Conservation (phyloP, 35 echinoderm and acorn worm genomes). For the Patiria miniata region DNA sequence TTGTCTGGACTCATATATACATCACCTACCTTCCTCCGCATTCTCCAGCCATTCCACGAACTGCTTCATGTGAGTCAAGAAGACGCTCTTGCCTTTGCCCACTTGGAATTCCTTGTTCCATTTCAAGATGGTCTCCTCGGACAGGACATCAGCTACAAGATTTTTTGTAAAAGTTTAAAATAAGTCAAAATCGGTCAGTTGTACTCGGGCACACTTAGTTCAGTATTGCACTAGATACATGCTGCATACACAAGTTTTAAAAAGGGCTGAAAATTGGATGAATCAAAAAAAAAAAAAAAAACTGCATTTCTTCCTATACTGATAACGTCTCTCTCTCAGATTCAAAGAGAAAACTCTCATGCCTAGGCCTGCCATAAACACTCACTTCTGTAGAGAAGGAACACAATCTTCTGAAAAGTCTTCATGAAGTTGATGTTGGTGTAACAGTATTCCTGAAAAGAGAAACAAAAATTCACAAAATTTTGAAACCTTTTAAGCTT, state of each 20-base stretch:
- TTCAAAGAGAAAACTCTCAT: too few species aligned
- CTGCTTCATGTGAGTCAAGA: slow-evolving; percentile 58
- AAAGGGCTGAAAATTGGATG: neutral
- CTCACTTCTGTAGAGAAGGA: slow-evolving; percentile 67
- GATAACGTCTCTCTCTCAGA: too few species aligned
- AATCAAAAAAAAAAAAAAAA: too few species aligned
- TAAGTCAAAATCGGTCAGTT: neutral
- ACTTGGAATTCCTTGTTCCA: slow-evolving; percentile 74
- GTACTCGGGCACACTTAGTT: neutral
- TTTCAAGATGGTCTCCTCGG: slow-evolving; percentile 71
- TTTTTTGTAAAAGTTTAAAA: neutral
- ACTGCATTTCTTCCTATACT: too few species aligned
- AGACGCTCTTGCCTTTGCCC: slow-evolving; percentile 81
- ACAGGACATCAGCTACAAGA: slow-evolving; percentile 76
- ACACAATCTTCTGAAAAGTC: slow-evolving; percentile 65
- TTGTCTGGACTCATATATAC: too few species aligned
- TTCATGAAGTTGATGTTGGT: slow-evolving; percentile 79
- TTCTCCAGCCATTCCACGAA: slow-evolving; percentile 89
- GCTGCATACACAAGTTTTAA: too few species aligned
- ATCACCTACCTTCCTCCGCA: slow-evolving; percentile 75
- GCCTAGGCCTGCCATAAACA: neutral
- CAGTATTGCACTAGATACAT: too few species aligned
- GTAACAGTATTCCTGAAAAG: slow-evolving; percentile 76
- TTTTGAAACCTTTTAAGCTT: too few species aligned
- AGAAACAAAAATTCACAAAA: too few species aligned